Conservation (phyloP, 64 coral and sea anemone species). For the Dendronephthya gigantea region DNA sequence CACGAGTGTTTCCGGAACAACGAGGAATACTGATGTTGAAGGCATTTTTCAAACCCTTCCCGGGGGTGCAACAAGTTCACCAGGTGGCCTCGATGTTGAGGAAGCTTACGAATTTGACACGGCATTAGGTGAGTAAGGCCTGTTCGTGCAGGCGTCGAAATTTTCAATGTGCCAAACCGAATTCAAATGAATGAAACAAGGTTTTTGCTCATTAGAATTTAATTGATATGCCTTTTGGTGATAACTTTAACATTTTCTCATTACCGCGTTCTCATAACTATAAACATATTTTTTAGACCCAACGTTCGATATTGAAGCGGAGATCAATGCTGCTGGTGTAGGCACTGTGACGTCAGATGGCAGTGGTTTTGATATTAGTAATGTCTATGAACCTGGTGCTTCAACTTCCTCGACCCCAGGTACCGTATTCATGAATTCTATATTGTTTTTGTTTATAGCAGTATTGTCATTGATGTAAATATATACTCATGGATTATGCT, state of each 20-base stretch:
- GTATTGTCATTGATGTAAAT: no score
- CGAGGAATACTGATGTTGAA: background rate
- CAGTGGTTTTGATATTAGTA: background rate
- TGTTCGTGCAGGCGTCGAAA: no score
- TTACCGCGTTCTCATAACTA: no score
- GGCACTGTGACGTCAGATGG: background rate
- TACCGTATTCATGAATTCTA: no score
- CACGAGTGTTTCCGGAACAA: background rate
- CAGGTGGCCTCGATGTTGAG: background rate
- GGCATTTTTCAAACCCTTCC: slow-evolving; percentile 9
- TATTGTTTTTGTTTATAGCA: no score
- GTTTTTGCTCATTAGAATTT: no score
- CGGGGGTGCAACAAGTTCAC: background rate
- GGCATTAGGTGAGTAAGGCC: background rate
- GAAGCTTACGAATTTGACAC: background rate
- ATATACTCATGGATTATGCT: no score
- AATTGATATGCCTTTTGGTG: no score
- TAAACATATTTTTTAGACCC: background rate
- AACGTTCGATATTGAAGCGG: slow-evolving; percentile 2
- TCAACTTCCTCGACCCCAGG: background rate
- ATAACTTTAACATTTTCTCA: no score
- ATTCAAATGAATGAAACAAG: no score
- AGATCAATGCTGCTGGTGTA: background rate
- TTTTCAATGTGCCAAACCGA: background rate
- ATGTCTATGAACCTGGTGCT: background rate